These are phyloP conservation scores for Thymelicus lineola DNA, from an alignment of 2,888 invertebrate species.

Conservation along the genomic window DNA sequence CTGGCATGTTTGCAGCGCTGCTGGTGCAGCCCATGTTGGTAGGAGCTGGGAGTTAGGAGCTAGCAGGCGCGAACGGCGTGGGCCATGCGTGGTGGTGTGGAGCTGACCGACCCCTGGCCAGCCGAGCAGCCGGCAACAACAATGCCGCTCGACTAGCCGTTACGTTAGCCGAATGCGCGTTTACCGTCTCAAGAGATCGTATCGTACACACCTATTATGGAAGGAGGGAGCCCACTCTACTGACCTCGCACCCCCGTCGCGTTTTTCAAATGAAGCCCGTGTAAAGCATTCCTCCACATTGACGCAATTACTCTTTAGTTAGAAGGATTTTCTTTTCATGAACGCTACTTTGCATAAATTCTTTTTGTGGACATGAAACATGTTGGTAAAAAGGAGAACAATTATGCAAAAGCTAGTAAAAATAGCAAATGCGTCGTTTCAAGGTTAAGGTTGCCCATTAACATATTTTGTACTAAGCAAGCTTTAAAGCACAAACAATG, in stretches of 20 bases:
- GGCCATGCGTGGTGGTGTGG: constrained; percentile 41
- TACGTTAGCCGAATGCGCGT: constrained; percentile 58
- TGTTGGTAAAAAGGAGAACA: constrained; percentile 12
- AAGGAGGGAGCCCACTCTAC: constrained; percentile 78
- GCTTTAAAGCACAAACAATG: constrained; percentile 20
- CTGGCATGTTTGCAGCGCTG: constrained; percentile 69
- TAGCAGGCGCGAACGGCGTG: constrained; percentile 43
- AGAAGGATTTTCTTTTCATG: constrained; percentile 52
- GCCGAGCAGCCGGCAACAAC: constrained; percentile 59
- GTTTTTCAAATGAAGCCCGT: constrained; percentile 82
- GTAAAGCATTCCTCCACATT: constrained; percentile 59
- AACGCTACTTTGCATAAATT: constrained; percentile 40
- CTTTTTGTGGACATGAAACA: constrained; percentile 35
- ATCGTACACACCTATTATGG: constrained; percentile 77
- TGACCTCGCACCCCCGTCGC: constrained; percentile 85
- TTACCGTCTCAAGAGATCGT: constrained; percentile 63
- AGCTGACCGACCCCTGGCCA: constrained; percentile 42
- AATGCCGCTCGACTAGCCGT: constrained; percentile 66
- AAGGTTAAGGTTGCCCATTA: constrained; percentile 29
- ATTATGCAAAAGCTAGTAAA: constrained; percentile 34
- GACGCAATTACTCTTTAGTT: constrained; percentile 71
- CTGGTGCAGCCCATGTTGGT: constrained; percentile 79
- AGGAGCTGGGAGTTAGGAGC: constrained; percentile 44
- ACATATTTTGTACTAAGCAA: constrained; percentile 19
- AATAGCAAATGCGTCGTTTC: constrained; percentile 28